phyloP scores from a whole-genome alignment of 2,797 vertebrate species.

The Pangasius sanitwongsei region DNA sequence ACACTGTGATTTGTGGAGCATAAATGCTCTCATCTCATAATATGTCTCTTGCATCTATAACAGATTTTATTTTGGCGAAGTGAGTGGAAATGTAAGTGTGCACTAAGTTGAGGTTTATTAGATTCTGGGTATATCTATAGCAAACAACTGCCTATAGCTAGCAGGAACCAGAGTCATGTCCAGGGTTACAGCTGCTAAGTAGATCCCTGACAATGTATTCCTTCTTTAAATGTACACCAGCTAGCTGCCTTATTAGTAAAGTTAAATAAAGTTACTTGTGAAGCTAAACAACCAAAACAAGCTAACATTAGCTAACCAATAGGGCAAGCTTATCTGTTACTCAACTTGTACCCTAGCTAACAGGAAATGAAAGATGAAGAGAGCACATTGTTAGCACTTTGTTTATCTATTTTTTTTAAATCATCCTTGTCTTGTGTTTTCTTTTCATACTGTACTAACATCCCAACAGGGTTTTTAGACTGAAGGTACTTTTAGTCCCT shows the following conservation, averaged over 20 bases:
- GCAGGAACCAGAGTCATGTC: neutral
- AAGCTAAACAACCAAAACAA: neutral
- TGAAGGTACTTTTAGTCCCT: neutral
- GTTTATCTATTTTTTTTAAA: neutral
- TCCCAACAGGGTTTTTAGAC: neutral
- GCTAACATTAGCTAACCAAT: neutral
- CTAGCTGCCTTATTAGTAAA: neutral
- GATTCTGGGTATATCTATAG: neutral
- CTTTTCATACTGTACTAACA: neutral
- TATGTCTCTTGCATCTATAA: constrained; percentile 43
- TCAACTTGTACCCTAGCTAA: neutral
- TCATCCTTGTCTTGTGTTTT: neutral
- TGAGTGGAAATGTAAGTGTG: constrained; percentile 35
- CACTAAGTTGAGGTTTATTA: constrained; percentile 1
- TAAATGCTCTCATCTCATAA: constrained; percentile 21
- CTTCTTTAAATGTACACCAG: neutral
- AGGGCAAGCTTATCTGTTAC: neutral
- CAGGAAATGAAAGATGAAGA: neutral
- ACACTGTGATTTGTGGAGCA: neutral
- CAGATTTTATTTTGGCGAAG: constrained; percentile 54
- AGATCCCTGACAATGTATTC: neutral
- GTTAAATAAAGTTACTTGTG: neutral
- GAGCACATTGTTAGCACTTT: neutral
- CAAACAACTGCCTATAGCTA: neutral
- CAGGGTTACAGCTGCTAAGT: neutral